Evolutionary conservation across 2,797 vertebrate genomes (phyloP), one percentile per base, ranked within the genome.

Genomic region (Pteropus rufus): DNA sequence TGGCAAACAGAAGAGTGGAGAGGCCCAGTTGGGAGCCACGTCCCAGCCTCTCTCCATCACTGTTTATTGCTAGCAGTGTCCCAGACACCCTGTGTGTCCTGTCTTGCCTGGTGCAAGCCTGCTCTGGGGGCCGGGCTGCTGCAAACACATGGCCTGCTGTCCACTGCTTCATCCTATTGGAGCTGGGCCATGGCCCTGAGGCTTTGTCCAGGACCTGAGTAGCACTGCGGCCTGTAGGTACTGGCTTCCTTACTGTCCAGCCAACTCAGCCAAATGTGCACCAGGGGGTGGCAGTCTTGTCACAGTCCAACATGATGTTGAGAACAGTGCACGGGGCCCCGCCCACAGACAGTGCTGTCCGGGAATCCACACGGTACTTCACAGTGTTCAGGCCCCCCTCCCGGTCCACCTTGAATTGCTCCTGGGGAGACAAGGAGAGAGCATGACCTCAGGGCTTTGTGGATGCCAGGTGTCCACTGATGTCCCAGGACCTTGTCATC

Each of bases 371-470:
- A 2, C 77, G 98, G 98, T 99, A 99, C 65, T 93, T 98, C 44
- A 99, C 98, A 39, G 99, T 99, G 76, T 98, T 99, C 94, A 99
- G 98, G 21, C 99, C 99, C 34, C 99, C 99, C 8, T 99, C 99
- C 0, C 98, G 99, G 94, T 99, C 99, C 97, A 99, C 99, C 97
- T 99, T 99, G 95, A 99, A 99, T 98, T 99, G 99, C 23, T 99
- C 99, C 99, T 99, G 91, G 86, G 72, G 39, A 95, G 39, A 54
- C 76, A 81, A 83, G 3, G n/a, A 80, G n/a, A 72, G 16, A 23
- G 46, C 24, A 44, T 0, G 7, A 26, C 70, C 41, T 95, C 26
- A 52, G 80, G 39, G 8, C 26, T 65, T 39, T 15, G 36, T 5
- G 75, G 44, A 16, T 16, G 9, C 18, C 54, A 31, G 23, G n/a